Conservation (phyloP, 1,140 invertebrate genomes). For the Tetragnatha versicolor region DNA sequence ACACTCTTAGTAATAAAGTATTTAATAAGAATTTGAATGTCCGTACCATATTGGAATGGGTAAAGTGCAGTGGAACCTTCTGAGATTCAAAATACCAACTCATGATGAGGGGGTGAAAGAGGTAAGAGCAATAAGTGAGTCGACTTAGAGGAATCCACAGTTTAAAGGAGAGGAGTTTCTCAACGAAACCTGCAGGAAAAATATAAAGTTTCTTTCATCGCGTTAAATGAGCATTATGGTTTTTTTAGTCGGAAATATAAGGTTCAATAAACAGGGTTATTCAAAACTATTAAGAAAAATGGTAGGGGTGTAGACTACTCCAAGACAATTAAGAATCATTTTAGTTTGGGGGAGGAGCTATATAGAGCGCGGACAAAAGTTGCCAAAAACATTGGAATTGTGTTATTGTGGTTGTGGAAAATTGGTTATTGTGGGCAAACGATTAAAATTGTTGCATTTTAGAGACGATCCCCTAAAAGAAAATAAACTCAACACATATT, state of each 20-base stretch:
- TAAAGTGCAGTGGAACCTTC: constrained; percentile 18
- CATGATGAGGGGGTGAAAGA: constrained; percentile 62
- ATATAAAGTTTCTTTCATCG: neutral
- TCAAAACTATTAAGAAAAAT: neutral
- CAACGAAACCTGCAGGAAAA: constrained; percentile 61
- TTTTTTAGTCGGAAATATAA: neutral
- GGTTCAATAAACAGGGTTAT: neutral
- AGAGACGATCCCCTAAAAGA: too few species aligned
- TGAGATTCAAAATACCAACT: constrained; percentile 22
- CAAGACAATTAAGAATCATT: too few species aligned
- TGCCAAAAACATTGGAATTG: too few species aligned
- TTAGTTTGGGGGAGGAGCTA: too few species aligned
- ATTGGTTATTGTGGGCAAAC: too few species aligned
- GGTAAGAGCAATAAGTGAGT: constrained; percentile 64
- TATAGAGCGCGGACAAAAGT: too few species aligned
- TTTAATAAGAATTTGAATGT: neutral
- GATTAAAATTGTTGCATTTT: too few species aligned
- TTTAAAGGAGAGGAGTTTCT: constrained; percentile 63
- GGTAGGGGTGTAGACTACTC: too few species aligned
- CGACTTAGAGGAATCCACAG: constrained; percentile 62
- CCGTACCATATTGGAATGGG: constrained; percentile 34
- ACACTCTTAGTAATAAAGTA: neutral
- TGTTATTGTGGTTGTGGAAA: too few species aligned
- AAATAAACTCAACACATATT: too few species aligned
- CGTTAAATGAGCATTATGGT: neutral